Evolutionary conservation across 2,888 invertebrate genomes (phyloP), one percentile per base, ranked within the genome.

Genomic region (Catotricha subobsoleta): DNA sequence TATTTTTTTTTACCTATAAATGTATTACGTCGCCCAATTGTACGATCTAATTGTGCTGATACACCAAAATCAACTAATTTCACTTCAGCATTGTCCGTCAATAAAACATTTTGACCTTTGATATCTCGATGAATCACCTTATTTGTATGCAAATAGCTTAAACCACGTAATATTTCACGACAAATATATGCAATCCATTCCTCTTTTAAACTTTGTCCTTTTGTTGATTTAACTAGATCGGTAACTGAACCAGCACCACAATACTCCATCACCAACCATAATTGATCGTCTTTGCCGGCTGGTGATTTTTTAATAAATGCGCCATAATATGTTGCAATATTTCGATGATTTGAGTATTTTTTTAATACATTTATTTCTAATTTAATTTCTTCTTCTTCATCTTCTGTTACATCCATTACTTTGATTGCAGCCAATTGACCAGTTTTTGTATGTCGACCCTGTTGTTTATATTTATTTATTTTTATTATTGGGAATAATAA

Each of bases 161-260:
- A 75, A 51, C 97, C 97, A 58, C 95, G 74, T 48, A 91, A 69
- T 50, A 88, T 87, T 76, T 98, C 87, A 62, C 98, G 74, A 61
- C 94, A 95, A 52, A 98, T 92, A 64, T 98, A 98, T 43, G 98
- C 95, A 60, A 99, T 99, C 97, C 98, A 99, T 67, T 99, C 98
- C 67, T 98, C 98, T 66, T 95, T 97, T 52, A 98, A 70, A 49
- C 87, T 87, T 62, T 91, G 92, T 41, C 95, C 95, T 68, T 98
- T 97, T 48, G 95, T 97, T 48, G 94, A 94, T 69, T 98, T 99
- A 41, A 99, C 97, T 59, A 99, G 74, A 69, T 99, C 98, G 48
- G 98, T 98, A 44, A 98, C 92, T 43, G 95, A 95, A 67, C 80
- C 95, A 61, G 95, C 97, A 53, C 98, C 98, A 69, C 98, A 98